Percentiles rank a stretch among this genome's conserved stretches.
Evolutionary conservation across 92 coral and sea anemone species (phyloP).

Genomic region (Bergia sp.): DNA sequence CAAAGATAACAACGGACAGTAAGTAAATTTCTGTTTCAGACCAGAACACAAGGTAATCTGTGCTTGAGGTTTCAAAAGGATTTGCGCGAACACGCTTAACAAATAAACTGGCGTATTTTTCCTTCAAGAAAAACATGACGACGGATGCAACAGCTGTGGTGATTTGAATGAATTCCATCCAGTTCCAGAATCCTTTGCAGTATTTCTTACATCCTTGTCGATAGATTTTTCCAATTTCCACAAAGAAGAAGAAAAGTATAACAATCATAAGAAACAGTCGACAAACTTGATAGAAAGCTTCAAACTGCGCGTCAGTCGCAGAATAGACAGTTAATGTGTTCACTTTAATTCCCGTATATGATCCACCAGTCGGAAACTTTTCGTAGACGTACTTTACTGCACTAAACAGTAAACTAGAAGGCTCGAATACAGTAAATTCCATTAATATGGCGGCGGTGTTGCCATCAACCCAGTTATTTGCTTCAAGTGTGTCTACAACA

Average conservation of each 20-base stretch:
- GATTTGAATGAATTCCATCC: constrained; percentile 73
- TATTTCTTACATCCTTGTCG: constrained; percentile 49
- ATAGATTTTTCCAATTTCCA: constrained; percentile 64
- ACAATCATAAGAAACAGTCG: constrained; percentile 74
- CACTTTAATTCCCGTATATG: constrained; percentile 44
- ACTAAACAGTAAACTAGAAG: constrained; percentile 73
- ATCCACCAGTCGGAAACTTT: constrained; percentile 75
- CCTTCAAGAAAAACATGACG: constrained; percentile 67
- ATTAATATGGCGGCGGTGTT: constrained; percentile 68
- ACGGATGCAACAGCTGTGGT: constrained; percentile 67
- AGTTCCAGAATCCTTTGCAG: constrained; percentile 72
- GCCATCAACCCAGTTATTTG: constrained; percentile 71
- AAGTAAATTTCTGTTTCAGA: constrained; percentile 68
- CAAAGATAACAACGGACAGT: constrained; percentile 71
- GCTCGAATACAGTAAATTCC: constrained; percentile 81
- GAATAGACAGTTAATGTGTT: constrained; percentile 73
- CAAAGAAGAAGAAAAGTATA: constrained; percentile 61
- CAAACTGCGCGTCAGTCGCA: constrained; percentile 56
- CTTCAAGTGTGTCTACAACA: constrained; percentile 52
- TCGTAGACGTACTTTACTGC: constrained; percentile 68
- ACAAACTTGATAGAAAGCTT: constrained; percentile 59
- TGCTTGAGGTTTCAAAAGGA: constrained; percentile 81
- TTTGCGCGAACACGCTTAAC: constrained; percentile 65
- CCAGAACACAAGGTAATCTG: constrained; percentile 72
- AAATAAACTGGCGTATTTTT: constrained; percentile 65